These are phyloP conservation scores for Octonoba sinensis DNA, from an alignment of 2,888 invertebrate genomes.

Conservation along the genomic window DNA sequence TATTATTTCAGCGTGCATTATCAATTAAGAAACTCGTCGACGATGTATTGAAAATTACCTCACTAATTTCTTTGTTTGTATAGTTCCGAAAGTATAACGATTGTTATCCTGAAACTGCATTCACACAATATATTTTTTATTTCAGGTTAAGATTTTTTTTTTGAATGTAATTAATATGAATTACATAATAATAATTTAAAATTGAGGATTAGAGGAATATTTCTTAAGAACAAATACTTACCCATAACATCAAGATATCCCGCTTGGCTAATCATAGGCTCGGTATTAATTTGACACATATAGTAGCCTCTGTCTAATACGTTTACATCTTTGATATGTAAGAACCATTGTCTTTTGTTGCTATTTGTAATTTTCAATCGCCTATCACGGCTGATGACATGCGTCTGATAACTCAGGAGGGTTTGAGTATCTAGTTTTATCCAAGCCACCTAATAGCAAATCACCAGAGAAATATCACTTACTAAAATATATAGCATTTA, in stretches of 20 bases:
- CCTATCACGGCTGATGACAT: constrained; percentile 90
- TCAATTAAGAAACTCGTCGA: too few species aligned
- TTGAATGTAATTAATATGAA: too few species aligned
- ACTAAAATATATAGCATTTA: too few species aligned
- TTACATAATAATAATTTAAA: too few species aligned
- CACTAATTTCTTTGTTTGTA: too few species aligned
- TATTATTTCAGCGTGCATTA: too few species aligned
- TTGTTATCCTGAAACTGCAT: too few species aligned
- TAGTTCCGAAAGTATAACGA: too few species aligned
- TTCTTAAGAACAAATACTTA: constrained; percentile 76
- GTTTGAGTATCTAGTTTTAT: constrained; percentile 96
- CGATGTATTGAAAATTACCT: too few species aligned
- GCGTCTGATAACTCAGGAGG: constrained; percentile 73
- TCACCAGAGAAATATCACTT: not conserved
- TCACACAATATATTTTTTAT: too few species aligned
- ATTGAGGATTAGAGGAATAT: too few species aligned
- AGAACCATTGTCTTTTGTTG: constrained; percentile 68
- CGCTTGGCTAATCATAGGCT: constrained; percentile 89
- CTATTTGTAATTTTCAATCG: constrained; percentile 78
- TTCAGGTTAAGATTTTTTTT: too few species aligned
- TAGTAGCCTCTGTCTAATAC: constrained; percentile 87
- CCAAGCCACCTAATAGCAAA: constrained; percentile 85
- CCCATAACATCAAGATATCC: constrained; percentile 93
- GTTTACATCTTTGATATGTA: constrained; percentile 91
- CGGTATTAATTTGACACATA: constrained; percentile 92